These are phyloP conservation scores for Ganaspis brasiliensis DNA, from an alignment of 2,888 invertebrate genomes.

Conservation along the genomic window DNA sequence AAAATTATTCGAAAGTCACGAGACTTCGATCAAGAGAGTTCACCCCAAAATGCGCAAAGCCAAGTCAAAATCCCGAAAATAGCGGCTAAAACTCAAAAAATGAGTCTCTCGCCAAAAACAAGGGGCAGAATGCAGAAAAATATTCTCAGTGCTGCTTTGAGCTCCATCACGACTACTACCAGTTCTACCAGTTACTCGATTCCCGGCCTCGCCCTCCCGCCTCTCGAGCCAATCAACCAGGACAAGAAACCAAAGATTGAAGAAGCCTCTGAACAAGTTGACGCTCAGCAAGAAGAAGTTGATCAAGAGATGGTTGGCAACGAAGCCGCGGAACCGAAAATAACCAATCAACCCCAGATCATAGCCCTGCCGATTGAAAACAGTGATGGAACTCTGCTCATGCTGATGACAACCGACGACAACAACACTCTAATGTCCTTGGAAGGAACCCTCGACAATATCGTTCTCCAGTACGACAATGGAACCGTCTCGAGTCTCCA, in stretches of 20 bases:
- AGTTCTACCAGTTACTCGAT: slow-evolving; percentile 38
- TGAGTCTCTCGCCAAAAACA: slow-evolving; percentile 38
- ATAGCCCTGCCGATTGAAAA: slow-evolving; percentile 88
- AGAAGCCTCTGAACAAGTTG: too few species aligned
- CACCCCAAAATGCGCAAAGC: too few species aligned
- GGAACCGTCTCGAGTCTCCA: slow-evolving; percentile 70
- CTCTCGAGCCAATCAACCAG: slow-evolving; percentile 64
- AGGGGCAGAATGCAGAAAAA: slow-evolving; percentile 60
- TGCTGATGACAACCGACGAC: slow-evolving; percentile 88
- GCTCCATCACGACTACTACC: slow-evolving; percentile 53
- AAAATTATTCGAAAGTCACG: slow-evolving; percentile 62
- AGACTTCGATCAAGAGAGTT: too few species aligned
- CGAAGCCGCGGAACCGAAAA: slow-evolving; percentile 69
- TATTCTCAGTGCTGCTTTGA: slow-evolving; percentile 65
- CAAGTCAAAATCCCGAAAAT: too few species aligned
- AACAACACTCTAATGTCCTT: slow-evolving; percentile 85
- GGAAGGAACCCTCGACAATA: slow-evolving; percentile 80
- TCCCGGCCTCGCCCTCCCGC: slow-evolving; percentile 61
- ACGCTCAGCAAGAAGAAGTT: too few species aligned
- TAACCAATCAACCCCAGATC: slow-evolving; percentile 84
- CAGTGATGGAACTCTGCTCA: slow-evolving; percentile 87
- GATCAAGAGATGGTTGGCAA: too few species aligned
- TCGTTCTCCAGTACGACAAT: slow-evolving; percentile 82
- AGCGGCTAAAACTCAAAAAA: too few species aligned
- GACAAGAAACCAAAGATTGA: slow-evolving; percentile 64